A percentile compares a stretch with the other conserved stretches of the same genome.
Conservation (phyloP, 2,797 vertebrate species). For the Cuniculus paca region DNA sequence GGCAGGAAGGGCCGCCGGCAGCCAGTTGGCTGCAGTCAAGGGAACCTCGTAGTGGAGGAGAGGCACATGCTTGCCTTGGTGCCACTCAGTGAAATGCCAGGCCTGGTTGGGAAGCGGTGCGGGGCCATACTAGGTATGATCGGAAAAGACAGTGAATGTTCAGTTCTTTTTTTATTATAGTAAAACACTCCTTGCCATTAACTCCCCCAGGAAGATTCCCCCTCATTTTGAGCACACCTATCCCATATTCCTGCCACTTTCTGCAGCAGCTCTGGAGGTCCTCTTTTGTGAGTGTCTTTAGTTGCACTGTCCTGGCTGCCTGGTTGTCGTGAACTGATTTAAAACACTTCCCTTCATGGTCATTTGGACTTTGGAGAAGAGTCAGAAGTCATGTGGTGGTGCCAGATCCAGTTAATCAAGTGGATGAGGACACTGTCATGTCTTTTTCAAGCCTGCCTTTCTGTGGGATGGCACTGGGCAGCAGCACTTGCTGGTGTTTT, state of each 20-base stretch:
- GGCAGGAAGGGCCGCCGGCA: not conserved
- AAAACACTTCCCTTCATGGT: not conserved
- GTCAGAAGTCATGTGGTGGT: not conserved
- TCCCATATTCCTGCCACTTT: not conserved
- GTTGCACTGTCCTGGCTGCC: not conserved
- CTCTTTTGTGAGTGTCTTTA: not conserved
- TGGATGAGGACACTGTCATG: not conserved
- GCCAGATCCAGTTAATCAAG: not conserved
- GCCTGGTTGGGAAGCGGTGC: not conserved
- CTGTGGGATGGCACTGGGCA: not conserved
- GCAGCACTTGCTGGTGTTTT: not conserved
- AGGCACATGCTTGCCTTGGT: not conserved
- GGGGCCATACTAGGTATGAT: accelerated
- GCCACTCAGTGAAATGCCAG: not conserved
- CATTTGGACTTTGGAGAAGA: not conserved
- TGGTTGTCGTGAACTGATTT: not conserved
- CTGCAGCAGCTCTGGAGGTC: not conserved
- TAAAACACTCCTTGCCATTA: not conserved
- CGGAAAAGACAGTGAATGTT: not conserved
- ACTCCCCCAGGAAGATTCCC: not conserved
- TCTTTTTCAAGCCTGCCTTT: not conserved
- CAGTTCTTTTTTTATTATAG: not conserved
- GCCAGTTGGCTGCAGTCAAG: not conserved
- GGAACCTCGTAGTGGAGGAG: not conserved
- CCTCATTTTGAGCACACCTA: not conserved